These are phyloP conservation scores for Camponotus fellah DNA, from an alignment of 2,888 invertebrate species.

Conservation along the genomic window DNA sequence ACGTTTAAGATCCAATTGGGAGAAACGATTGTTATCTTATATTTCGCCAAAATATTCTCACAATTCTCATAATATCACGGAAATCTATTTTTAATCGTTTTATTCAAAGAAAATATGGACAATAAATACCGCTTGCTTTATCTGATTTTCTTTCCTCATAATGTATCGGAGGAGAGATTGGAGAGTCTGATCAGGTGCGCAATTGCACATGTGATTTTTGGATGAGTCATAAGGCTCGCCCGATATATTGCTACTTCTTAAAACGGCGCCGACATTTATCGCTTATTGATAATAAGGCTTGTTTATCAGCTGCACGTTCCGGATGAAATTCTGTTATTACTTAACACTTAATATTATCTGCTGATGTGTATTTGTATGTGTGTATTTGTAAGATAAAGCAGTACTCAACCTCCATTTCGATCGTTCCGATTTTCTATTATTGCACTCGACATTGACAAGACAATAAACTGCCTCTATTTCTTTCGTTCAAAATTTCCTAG, in stretches of 20 bases:
- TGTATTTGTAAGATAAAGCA: background rate
- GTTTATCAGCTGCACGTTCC: constrained; percentile 45
- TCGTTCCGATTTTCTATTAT: background rate
- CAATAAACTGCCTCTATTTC: constrained; percentile 7
- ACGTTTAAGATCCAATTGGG: background rate
- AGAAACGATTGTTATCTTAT: background rate
- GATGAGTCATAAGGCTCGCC: constrained; percentile 28
- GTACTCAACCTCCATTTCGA: constrained; percentile 3
- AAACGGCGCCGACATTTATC: constrained; percentile 56
- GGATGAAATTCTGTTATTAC: constrained; percentile 54
- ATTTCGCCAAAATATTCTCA: background rate
- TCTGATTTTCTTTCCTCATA: background rate
- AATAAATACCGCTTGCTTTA: background rate
- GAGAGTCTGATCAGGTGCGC: constrained; percentile 22
- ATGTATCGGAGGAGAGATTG: background rate
- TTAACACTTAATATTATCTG: constrained; percentile 44
- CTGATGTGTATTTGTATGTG: no score
- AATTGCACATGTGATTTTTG: constrained; percentile 34
- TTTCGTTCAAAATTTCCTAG: background rate
- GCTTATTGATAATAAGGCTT: constrained; percentile 47
- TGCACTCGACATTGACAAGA: background rate
- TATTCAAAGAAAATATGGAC: constrained; percentile 1
- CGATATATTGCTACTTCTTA: constrained; percentile 8
- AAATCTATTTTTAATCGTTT: background rate
- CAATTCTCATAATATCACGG: background rate